These are phyloP conservation scores for Napeogenes inachia DNA, from an alignment of 2,888 invertebrate genomes.

Conservation along the genomic window DNA sequence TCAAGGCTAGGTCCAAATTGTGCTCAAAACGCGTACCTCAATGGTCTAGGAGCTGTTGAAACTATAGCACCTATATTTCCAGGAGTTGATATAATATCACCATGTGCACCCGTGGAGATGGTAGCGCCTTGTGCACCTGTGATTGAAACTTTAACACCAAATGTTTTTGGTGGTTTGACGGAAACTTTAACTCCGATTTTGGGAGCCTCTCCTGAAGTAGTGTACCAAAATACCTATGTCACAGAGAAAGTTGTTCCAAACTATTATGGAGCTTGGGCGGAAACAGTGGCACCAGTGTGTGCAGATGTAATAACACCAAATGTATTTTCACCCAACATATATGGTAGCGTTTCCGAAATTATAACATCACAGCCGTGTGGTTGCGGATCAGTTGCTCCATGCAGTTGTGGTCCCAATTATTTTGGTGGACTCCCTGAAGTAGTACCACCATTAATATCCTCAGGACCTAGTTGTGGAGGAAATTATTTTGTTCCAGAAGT, in stretches of 20 bases:
- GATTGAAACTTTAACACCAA: slow-evolving; percentile 27
- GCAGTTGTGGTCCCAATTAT: slow-evolving; percentile 26
- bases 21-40: slow-evolving; percentile 19
- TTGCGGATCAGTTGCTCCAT: background rate
- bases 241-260: slow-evolving; percentile 21
- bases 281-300: slow-evolving; percentile 15
- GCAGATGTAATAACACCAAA: slow-evolving; percentile 21
- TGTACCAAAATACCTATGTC: slow-evolving; percentile 16
- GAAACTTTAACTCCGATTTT: slow-evolving; percentile 19
- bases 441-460: slow-evolving; percentile 5
- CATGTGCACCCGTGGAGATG: slow-evolving; percentile 24
- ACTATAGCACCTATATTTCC: slow-evolving; percentile 19
- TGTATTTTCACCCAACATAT: slow-evolving; percentile 19
- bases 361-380: slow-evolving; percentile 15
- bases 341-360: slow-evolving; percentile 21
- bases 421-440: slow-evolving; percentile 28
- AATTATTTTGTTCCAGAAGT: slow-evolving; percentile 23
- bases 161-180: slow-evolving; percentile 23
- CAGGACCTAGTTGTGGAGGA: slow-evolving; percentile 8
- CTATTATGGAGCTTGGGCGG: slow-evolving; percentile 21
- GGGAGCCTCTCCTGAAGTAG: slow-evolving; percentile 21
- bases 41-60: slow-evolving; percentile 27
- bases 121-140: slow-evolving; percentile 25
- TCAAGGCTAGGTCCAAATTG: slow-evolving; percentile 25
- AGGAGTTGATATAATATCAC: slow-evolving; percentile 22